Evolutionary conservation across 2,113 vertebrate species (phyloP).

Genomic region (Leucopsar rothschildi): DNA sequence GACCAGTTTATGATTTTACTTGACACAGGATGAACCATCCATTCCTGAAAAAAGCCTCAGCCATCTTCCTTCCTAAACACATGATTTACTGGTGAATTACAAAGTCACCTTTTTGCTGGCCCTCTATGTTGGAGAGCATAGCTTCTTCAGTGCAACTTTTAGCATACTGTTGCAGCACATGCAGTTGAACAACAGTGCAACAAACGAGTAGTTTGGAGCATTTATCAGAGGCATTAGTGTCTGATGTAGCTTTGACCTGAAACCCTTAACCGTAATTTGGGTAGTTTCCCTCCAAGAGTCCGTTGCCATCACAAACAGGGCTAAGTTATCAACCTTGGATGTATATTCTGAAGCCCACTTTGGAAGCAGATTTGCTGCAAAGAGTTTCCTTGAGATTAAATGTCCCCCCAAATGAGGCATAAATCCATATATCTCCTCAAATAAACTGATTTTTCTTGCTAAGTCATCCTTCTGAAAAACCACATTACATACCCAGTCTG

Average conservation of each 20-base stretch:
- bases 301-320: neutral
- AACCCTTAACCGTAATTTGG: neutral
- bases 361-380: neutral
- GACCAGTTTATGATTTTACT: neutral
- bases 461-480: neutral
- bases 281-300: neutral
- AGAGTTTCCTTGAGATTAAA: neutral
- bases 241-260: neutral
- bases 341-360: neutral
- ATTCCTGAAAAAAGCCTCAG: neutral
- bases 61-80: neutral
- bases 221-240: neutral
- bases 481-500: neutral
- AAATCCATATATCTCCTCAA: neutral
- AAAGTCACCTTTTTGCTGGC: neutral
- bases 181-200: neutral
- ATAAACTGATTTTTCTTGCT: neutral
- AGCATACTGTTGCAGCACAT: neutral
- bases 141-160: neutral
- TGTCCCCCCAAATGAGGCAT: neutral
- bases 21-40: neutral
- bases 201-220: neutral
- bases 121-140: neutral
- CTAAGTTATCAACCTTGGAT: neutral
- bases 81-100: neutral